Percentiles rank a stretch among this genome's conserved stretches.
These are phyloP conservation scores for Chrosomus eos DNA, from an alignment of 2,797 vertebrate genomes.

Conservation along the genomic window DNA sequence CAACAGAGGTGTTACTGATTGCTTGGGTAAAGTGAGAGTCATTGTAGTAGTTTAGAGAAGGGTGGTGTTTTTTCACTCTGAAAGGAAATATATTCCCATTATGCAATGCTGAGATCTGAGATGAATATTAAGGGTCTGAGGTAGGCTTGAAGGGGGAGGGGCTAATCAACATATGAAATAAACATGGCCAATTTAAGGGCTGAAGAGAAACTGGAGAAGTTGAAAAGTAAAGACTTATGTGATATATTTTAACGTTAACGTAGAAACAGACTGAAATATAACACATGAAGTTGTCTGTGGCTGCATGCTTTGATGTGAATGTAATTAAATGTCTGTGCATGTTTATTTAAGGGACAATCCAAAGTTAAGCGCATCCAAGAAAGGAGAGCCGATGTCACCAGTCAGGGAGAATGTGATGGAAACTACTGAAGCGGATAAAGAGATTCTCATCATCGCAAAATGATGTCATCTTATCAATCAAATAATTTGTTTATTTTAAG, in stretches of 20 bases:
- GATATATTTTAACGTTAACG: neutral
- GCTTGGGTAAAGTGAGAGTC: constrained; percentile 34
- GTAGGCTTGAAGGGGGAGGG: neutral
- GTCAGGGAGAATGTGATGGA: constrained; percentile 80
- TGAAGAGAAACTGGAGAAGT: constrained; percentile 12
- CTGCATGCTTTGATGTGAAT: neutral
- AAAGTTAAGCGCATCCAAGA: constrained; percentile 75
- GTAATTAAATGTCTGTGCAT: neutral
- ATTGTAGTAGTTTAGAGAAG: constrained; percentile 18
- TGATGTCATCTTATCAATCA: constrained; percentile 2
- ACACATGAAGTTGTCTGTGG: neutral
- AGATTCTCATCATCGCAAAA: neutral
- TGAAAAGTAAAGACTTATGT: neutral
- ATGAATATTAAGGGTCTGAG: neutral
- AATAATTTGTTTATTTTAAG: neutral
- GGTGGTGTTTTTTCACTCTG: constrained; percentile 8
- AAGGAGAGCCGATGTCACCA: constrained; percentile 82
- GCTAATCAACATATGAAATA: constrained; percentile 11
- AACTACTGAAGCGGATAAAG: constrained; percentile 18
- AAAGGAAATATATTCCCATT: constrained; percentile 14
- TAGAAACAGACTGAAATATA: neutral
- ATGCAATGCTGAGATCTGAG: neutral
- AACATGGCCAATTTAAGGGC: neutral
- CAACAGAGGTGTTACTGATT: constrained; percentile 41
- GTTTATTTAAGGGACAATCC: constrained; percentile 78